Conservation (phyloP, 1,140 invertebrate genomes). For the Pissodes strobi region DNA sequence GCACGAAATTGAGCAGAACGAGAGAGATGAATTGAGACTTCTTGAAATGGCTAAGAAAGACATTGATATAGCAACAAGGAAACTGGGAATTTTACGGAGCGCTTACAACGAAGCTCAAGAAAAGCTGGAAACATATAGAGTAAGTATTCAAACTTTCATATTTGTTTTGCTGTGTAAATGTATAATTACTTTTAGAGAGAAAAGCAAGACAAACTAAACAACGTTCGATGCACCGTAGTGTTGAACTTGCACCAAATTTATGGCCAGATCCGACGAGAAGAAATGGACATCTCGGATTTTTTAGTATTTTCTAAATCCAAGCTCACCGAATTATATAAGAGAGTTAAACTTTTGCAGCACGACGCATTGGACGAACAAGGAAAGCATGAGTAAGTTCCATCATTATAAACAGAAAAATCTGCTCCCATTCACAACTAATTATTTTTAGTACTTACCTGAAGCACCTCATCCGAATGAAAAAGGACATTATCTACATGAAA, state of each 20-base stretch:
- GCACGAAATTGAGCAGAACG: conserved; percentile 57
- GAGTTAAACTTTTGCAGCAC: conserved; percentile 67
- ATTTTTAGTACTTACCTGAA: conserved; percentile 56
- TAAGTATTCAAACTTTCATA: too few species aligned
- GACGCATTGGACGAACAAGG: conserved; percentile 65
- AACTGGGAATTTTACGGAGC: conserved; percentile 37
- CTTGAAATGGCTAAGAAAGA: conserved; percentile 58
- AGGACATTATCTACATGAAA: conserved; percentile 63
- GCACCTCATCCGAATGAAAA: conserved; percentile 61
- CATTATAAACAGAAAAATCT: too few species aligned
- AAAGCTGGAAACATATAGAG: conserved; percentile 16
- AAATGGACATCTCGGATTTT: conserved; percentile 64
- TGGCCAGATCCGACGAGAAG: conserved; percentile 60
- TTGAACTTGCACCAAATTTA: conserved; percentile 70
- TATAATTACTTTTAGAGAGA: conserved; percentile 65
- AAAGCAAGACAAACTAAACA: conserved; percentile 71
- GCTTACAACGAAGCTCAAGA: neutral
- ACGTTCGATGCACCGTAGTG: conserved; percentile 66
- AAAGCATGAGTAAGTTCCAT: conserved; percentile 66
- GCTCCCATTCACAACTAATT: too few species aligned
- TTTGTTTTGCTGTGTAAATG: too few species aligned
- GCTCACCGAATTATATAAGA: conserved; percentile 61
- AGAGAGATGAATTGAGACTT: conserved; percentile 54
- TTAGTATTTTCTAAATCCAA: conserved; percentile 66
- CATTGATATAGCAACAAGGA: conserved; percentile 51